phyloP scores from a whole-genome alignment of 2,113 vertebrate genomes.

The Channa maculata region DNA sequence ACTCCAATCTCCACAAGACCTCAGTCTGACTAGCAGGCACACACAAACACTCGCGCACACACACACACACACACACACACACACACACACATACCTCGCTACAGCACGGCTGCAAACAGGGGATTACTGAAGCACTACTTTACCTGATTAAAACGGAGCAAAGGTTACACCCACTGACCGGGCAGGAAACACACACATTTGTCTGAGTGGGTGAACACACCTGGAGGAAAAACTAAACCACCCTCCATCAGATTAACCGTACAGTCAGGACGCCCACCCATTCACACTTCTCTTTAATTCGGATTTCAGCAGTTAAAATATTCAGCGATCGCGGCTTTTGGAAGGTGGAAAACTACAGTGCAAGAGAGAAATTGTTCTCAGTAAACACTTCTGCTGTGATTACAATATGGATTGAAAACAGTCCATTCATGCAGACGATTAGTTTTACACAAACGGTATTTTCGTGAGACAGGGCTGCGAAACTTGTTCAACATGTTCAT shows the following conservation, averaged over 20 bases:
- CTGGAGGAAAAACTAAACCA: slow-evolving; percentile 44
- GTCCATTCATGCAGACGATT: too few relatives aligned
- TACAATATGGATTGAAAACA: too few relatives aligned
- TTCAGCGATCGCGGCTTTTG: too few relatives aligned
- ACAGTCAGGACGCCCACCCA: too few relatives aligned
- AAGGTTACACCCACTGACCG: slow-evolving; percentile 47
- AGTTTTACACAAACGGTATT: too few relatives aligned
- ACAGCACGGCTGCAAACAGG: slow-evolving; percentile 46
- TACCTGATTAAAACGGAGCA: slow-evolving; percentile 73
- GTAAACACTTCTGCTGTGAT: too few relatives aligned
- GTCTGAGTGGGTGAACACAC: slow-evolving; percentile 24
- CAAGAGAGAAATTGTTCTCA: too few relatives aligned
- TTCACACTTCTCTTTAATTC: slow-evolving; percentile 4
- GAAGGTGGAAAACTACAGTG: too few relatives aligned
- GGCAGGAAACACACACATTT: slow-evolving; percentile 31
- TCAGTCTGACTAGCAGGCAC: slow-evolving; percentile 53
- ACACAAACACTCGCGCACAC: slow-evolving; percentile 25
- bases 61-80: slow-evolving; percentile 18
- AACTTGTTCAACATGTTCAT: too few relatives aligned
- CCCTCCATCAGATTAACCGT: neutral
- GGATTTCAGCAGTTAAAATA: too few relatives aligned
- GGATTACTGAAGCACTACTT: slow-evolving; percentile 67
- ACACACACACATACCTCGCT: slow-evolving; percentile 32
- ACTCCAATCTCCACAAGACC: slow-evolving; percentile 76
- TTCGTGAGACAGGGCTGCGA: too few relatives aligned